These are phyloP conservation scores for Ellobius talpinus DNA, from an alignment of 2,113 vertebrate genomes.

Conservation along the genomic window DNA sequence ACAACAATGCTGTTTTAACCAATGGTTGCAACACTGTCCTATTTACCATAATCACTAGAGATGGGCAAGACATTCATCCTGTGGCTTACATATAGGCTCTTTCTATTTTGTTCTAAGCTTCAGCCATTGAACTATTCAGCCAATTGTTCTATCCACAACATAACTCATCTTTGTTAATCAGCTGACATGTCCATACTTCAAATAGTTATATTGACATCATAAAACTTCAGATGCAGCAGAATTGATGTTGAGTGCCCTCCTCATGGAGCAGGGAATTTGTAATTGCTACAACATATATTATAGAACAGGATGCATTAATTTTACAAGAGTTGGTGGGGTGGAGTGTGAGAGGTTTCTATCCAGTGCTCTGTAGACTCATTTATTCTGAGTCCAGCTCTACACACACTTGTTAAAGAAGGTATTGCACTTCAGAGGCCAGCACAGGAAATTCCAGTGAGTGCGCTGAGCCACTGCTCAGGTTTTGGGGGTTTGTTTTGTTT, in stretches of 20 bases:
- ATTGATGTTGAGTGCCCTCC: accelerated
- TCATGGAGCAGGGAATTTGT: background rate
- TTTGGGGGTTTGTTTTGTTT: background rate
- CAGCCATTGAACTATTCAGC: background rate
- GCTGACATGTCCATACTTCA: background rate
- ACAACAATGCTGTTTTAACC: background rate
- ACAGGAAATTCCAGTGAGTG: background rate
- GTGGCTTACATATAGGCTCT: background rate
- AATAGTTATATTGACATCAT: background rate
- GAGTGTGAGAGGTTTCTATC: background rate
- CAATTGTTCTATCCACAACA: background rate
- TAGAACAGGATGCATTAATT: background rate
- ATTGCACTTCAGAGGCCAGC: no score
- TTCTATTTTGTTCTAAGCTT: background rate
- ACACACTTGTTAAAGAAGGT: background rate
- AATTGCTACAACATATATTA: background rate
- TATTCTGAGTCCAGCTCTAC: background rate
- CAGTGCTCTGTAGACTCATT: background rate
- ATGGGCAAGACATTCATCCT: background rate
- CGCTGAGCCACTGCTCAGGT: accelerated
- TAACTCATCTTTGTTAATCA: background rate
- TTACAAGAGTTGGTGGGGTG: background rate
- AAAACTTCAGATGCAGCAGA: background rate
- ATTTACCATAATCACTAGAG: background rate
- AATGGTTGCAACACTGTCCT: background rate